A percentile compares a stretch with the other conserved stretches of the same genome.
Evolutionary conservation across 2,113 vertebrate species (phyloP).

Genomic region (Sinocyclocheilus rhinocerous): DNA sequence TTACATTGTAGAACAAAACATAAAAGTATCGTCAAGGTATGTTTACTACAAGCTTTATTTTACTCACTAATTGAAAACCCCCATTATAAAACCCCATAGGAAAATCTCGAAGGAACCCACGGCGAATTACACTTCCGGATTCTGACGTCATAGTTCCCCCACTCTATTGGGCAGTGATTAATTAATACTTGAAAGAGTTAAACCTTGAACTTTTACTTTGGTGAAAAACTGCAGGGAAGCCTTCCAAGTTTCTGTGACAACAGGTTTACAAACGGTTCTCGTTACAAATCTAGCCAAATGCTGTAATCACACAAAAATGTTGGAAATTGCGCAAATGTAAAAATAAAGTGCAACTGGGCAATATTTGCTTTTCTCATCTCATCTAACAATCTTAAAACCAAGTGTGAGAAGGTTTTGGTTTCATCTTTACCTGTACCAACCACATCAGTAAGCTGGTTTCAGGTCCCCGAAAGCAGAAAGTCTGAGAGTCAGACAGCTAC

Average conservation of each 20-base stretch:
- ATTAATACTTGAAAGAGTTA: neutral
- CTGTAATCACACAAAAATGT: neutral
- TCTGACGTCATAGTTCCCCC: too few species aligned
- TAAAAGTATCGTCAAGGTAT: too few species aligned
- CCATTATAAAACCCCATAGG: too few species aligned
- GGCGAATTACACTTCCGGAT: too few species aligned
- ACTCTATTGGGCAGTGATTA: too few species aligned
- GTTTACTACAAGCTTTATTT: too few species aligned
- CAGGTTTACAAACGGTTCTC: neutral
- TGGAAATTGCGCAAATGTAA: neutral
- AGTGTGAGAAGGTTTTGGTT: neutral
- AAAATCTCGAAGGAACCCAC: too few species aligned
- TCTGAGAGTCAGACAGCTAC: neutral
- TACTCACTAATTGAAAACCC: too few species aligned
- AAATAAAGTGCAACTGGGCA: neutral
- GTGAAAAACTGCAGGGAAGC: neutral
- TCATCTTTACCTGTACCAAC: slow-evolving; percentile 8
- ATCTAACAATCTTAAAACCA: neutral
- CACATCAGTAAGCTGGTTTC: slow-evolving; percentile 7
- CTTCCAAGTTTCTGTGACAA: neutral
- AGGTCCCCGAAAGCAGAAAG: neutral
- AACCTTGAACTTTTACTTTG: neutral
- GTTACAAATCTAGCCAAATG: neutral
- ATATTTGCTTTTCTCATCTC: neutral
- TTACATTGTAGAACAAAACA: too few species aligned